Base-by-base conservation (phyloP, 2,888 invertebrate genomes). In the Cecidostiba fungosa region DNA sequence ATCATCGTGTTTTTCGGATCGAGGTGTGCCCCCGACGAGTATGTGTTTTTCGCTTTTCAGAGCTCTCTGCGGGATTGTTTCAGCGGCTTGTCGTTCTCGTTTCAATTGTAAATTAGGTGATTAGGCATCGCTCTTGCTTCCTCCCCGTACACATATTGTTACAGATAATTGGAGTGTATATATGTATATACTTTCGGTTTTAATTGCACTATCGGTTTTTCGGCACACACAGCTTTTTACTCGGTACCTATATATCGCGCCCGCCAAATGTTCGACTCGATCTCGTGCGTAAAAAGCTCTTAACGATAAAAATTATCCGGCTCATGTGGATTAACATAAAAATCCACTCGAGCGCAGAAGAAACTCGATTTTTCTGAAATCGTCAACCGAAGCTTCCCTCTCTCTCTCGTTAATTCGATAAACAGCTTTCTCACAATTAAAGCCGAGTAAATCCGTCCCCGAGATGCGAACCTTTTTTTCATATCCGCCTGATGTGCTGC, bases 391-490 rank as follows among this genome's bases (percentile, higher is more conserved):
- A 74, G 74, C 26, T 29, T 14, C 3, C 23, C 8, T 26, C 8
- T 6, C n/a, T 32, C 29, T 5, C 50, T 2, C 3, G 26, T 66
- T 26, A 32, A 14, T 50, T 50, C 39, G 43, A 78, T 43, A 73
- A 54, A 79, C 43, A 43, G 43, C 74, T 79, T 84, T 79, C 79
- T 84, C 74, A 76, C 43, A 79, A 79, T 84, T 85, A 80, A n/a
- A 80, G n/a, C n/a, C 29, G 69, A 76, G 62, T 73, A 73, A 77
- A 69, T 39, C 69, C 19, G 43, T 39, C 12, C 14, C n/a, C 0
- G 16, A 5, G 16, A 39, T 14, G n/a, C n/a, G n/a, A 16, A 16
- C n/a, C n/a, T 66, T 76, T 77, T 59, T 84, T 77, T 66, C 50
- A 32, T 36, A 10, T 14, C 10, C 23, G 12, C 10, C 5, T 12